phyloP scores from a whole-genome alignment of 1,140 invertebrate species.

The Chrysomallon squamiferum region DNA sequence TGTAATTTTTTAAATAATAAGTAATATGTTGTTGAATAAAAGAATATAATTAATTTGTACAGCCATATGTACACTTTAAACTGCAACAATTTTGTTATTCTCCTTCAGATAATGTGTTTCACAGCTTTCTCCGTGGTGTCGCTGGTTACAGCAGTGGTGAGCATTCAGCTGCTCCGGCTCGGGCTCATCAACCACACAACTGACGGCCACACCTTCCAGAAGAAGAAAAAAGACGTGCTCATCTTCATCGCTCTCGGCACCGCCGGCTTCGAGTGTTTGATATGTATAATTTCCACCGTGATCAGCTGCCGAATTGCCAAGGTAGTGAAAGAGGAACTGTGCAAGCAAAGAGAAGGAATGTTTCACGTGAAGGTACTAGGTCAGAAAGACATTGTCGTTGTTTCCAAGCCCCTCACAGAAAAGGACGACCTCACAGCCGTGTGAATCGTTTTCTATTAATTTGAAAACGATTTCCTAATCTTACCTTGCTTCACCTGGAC shows the following conservation, averaged over 20 bases:
- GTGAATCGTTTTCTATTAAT: conserved; percentile 3
- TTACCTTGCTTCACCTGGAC: neutral
- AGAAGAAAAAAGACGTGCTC: conserved; percentile 60
- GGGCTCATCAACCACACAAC: conserved; percentile 64
- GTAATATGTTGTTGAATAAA: no score
- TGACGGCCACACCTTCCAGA: conserved; percentile 63
- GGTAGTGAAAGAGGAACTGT: conserved; percentile 60
- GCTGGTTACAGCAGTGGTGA: conserved; percentile 62
- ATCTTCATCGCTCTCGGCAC: conserved; percentile 60
- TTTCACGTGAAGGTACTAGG: conserved; percentile 63
- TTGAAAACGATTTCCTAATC: neutral
- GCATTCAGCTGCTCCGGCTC: conserved; percentile 63
- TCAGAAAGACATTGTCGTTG: conserved; percentile 55
- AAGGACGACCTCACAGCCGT: conserved; percentile 29
- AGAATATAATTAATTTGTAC: no score
- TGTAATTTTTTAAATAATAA: no score
- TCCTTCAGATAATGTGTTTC: conserved; percentile 64
- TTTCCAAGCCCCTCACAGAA: conserved; percentile 33
- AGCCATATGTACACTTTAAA: no score
- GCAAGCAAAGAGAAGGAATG: conserved; percentile 61
- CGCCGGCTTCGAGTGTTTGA: conserved; percentile 57
- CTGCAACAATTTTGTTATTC: no score
- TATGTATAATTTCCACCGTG: conserved; percentile 59
- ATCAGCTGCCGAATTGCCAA: conserved; percentile 60
- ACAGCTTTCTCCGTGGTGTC: conserved; percentile 63